Evolutionary conservation across 1,140 invertebrate species (phyloP).

Genomic region (Rhysida immarginata): DNA sequence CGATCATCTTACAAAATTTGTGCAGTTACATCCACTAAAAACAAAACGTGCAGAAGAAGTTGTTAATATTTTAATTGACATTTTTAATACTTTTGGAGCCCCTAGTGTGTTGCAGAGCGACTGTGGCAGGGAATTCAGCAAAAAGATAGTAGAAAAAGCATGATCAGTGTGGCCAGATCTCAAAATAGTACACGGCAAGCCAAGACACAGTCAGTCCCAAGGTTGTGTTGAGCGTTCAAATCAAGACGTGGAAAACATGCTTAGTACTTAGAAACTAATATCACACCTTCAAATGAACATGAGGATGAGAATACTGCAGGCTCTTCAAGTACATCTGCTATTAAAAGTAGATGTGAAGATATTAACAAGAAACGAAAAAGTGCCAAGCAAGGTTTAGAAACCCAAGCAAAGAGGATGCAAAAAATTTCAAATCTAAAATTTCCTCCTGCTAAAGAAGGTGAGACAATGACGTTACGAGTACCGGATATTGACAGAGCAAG

Average conservation of each 20-base stretch:
- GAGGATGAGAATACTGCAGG: not conserved
- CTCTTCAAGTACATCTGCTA: not conserved
- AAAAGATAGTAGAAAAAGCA: slow-evolving; percentile 1
- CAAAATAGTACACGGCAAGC: slow-evolving; percentile 14
- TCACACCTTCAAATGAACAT: not conserved
- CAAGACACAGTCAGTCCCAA: slow-evolving; percentile 13
- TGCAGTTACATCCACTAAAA: slow-evolving; percentile 9
- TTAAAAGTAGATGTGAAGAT: not conserved
- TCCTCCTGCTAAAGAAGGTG: not conserved
- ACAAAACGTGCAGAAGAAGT: slow-evolving; percentile 6
- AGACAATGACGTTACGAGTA: not conserved
- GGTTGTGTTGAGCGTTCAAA: slow-evolving; percentile 13
- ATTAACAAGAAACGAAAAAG: not conserved
- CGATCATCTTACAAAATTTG: slow-evolving; percentile 6
- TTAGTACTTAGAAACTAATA: not conserved
- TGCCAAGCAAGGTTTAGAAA: not conserved
- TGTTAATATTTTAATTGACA: no score
- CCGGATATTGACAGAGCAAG: not conserved
- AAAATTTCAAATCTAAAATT: not conserved
- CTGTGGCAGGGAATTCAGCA: slow-evolving; percentile 2
- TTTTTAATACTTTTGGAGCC: slow-evolving; percentile 10
- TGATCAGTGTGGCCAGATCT: slow-evolving; percentile 9
- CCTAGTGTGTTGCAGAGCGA: slow-evolving; percentile 8
- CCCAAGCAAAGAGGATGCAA: not conserved
- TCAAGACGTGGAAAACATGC: slow-evolving; percentile 10